Base-by-base conservation (phyloP, 2,797 vertebrate genomes). In the Gouania willdenowi region DNA sequence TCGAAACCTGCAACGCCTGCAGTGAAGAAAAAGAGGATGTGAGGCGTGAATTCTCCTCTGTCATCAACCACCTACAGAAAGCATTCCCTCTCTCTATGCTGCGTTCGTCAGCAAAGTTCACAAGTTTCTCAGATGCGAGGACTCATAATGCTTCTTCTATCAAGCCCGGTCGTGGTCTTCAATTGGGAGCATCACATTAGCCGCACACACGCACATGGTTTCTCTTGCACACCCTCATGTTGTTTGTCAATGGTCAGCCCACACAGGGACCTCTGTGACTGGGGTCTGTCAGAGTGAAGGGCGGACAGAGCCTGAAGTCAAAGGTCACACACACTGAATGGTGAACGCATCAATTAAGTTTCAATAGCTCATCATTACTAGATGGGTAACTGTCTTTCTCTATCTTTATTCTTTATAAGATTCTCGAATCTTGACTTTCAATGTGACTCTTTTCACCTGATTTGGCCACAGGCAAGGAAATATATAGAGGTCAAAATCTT, bases 241-340 rank as follows among this genome's bases (percentile, higher is more conserved):
- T 69, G 72, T 78, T 71, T 78, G 66, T 54, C 42, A 63, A 66
- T 24, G 60, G 60, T 42, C 39, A 10, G 59, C 72, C 74, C 70
- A 77, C 76, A 38, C 57, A 45, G 19, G 25, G 18, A 13, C 46
- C 65, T 45, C 54, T 46, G 32, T 70, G 68, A 61, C 58, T 41
- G 34, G 27, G 50, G 62, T 56, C 20, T 39, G 52, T 26, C 69
- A 47, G 49, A 33, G 17, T 37, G 38, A 57, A 78, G 64, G 76
- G 62, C 66, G 57, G 14, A 40, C 15, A 1, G 10, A 61, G 52
- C 63, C 76, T 64, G 46, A 69, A 31, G 74, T 70, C 71, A 72
- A 44, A 77, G 64, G 67, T 37, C 65, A 30, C 33, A 8, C 54
- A 53, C 41, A 41, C 65, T 25, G n/a, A n/a, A n/a, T n/a, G n/a